Evolutionary conservation across 2,797 vertebrate genomes (phyloP), one percentile per base, ranked within the genome.

Genomic region (Crenuchus spilurus): DNA sequence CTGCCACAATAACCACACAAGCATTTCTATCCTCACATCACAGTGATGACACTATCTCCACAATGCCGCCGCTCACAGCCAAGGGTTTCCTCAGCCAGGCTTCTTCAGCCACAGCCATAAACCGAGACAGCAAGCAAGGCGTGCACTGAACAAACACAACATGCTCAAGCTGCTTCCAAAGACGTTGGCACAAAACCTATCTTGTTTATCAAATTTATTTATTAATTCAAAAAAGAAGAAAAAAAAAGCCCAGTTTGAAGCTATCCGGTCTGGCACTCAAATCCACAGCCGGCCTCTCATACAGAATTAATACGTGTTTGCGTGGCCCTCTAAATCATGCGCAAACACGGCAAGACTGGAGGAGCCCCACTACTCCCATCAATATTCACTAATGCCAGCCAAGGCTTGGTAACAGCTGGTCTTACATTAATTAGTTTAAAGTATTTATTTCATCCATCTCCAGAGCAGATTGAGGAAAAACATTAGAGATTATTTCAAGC

Each of bases 361-460:
- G 90, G 94, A 96, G 95, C 94, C 90, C 93, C 93, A 92, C 92
- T 91, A 90, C 93, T 92, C 93, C 94, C 96, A 98, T 99, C 97
- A 98, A 98, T 97, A 97, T 96, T 94, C 95, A 96, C 95, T 95
- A 93, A 95, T 92, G 95, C 95, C 94, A 98, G 96, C 96, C 96
- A 97, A 99, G 96, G 94, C 95, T 94, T 95, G 95, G 95, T 96
- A 99, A 99, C 97, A 99, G 97, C 98, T 99, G 98, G 97, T 98
- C 95, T 96, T 96, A 97, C 96, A 99, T 99, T 98, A 99, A 99
- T 99, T 99, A 99, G 97, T 99, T 99, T 99, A 99, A 98, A 99
- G 96, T 98, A 99, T 99, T 99, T 98, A 99, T 99, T 99, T 98
- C 97, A 97, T 96, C 96, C 96, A 98, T 98, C 97, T 97, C 97